phyloP scores from a whole-genome alignment of 2,888 invertebrate genomes.

The Coelogynopora nodosa region DNA sequence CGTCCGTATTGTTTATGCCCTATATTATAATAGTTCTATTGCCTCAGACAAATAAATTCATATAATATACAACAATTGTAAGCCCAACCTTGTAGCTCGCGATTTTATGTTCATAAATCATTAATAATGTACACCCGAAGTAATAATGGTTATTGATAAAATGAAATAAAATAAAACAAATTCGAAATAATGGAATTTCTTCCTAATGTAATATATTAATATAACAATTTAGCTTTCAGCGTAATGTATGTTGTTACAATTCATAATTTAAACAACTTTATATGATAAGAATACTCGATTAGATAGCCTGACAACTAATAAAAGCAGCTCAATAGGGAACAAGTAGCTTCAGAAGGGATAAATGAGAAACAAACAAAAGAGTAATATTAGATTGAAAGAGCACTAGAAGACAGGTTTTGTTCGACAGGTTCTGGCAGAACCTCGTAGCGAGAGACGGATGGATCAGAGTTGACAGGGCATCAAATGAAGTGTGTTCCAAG shows the following conservation, averaged over 20 bases:
- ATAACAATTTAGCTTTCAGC: not conserved
- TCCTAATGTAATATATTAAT: not conserved
- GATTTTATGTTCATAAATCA: not conserved
- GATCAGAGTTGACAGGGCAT: constrained; percentile 31
- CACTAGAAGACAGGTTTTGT: not conserved
- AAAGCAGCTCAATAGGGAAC: not conserved
- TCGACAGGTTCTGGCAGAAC: not conserved
- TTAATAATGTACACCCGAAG: not conserved
- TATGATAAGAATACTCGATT: constrained; percentile 11
- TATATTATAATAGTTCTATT: not conserved
- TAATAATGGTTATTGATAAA: not conserved
- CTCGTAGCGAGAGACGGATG: not conserved
- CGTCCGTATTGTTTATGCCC: not conserved
- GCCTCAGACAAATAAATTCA: not conserved
- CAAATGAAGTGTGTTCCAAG: constrained; percentile 19
- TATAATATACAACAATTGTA: not conserved
- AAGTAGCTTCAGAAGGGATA: not conserved
- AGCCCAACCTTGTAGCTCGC: not conserved
- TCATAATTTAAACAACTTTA: not conserved
- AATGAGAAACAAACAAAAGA: constrained; percentile 12
- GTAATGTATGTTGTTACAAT: no score
- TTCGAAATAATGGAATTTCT: not conserved
- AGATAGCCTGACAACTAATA: constrained; percentile 19
- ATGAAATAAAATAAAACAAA: not conserved
- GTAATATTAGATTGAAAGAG: constrained; percentile 6